Evolutionary conservation across 1,140 invertebrate species (phyloP), one percentile per base, ranked within the genome.

Genomic region (Anoplophora glabripennis): DNA sequence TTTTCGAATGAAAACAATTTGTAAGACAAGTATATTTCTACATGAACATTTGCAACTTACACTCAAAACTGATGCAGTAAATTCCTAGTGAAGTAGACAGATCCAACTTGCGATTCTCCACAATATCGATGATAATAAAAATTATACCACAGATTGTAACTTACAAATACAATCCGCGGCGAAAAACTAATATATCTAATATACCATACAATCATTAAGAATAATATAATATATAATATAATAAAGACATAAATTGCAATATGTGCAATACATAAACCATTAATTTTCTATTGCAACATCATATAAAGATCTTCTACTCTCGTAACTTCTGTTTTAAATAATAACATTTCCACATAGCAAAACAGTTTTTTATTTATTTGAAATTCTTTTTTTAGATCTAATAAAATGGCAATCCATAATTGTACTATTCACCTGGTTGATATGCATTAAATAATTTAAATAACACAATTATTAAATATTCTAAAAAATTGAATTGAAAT

Each of bases 121-220:
- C 44, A 58, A 65, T 65, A 28, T 64, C 49, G 53, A 53, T 53
- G 59, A 64, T 58, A 61, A 61, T 51, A 57, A 57, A 61, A 65
- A 12, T 62, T 46, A 70, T 58, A 65, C 69, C 57, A 68, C 71
- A 66, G 67, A 64, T 57, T 66, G 69, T 73, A 74, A 75, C 74
- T 75, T 75, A 75, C 74, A 71, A 75, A 73, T 71, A 73, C 74
- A 66, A 63, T 64, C 53, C 44, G 44, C 12, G 36, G 33, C 18
- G 44, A 4, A 56, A 51, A 57, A 53, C 54, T 62, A 62, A 57
- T 42, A 53, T 17, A 51, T 36, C 59, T 62, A 62, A 62, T 47
- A 53, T 57, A 36, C 40, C 47, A 62, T 48, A 62, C 52, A 40
- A 49, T 62, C 40, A 57, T 36, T 57, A 41, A 46, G 41, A 34